phyloP scores from a whole-genome alignment of 2,797 vertebrate species.

The Ataeniobius toweri region DNA sequence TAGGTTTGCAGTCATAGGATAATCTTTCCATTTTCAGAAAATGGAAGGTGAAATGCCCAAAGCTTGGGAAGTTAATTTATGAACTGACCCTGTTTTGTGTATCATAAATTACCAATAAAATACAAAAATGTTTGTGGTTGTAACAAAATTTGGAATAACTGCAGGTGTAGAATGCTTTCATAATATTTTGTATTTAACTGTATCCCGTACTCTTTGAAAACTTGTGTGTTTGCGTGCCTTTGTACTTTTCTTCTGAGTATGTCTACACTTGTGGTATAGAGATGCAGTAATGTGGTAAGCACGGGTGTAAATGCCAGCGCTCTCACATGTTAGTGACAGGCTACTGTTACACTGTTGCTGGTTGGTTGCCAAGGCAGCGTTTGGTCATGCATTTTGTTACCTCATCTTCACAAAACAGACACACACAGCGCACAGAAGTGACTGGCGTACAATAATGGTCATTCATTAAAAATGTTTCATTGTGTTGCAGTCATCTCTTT shows the following conservation, averaged over 20 bases:
- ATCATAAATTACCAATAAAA: not conserved
- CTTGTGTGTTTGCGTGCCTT: slow-evolving; percentile 10
- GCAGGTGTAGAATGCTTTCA: not conserved
- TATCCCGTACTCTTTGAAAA: not conserved
- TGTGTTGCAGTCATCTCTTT: slow-evolving; percentile 90
- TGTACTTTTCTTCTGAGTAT: slow-evolving; percentile 24
- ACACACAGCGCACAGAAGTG: slow-evolving; percentile 1
- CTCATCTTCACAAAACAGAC: slow-evolving; percentile 32
- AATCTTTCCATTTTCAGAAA: not conserved
- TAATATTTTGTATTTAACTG: not conserved
- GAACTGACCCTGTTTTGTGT: not conserved
- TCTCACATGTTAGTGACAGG: slow-evolving; percentile 58
- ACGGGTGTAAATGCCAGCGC: slow-evolving; percentile 59
- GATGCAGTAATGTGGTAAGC: slow-evolving; percentile 29
- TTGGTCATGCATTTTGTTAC: slow-evolving; percentile 63
- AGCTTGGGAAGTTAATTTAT: not conserved
- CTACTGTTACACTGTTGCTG: slow-evolving; percentile 58
- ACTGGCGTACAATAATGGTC: not conserved
- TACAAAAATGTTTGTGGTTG: not conserved
- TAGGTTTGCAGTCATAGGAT: not conserved
- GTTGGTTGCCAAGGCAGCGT: slow-evolving; percentile 66
- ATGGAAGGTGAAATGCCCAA: not conserved
- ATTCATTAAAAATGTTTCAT: slow-evolving; percentile 22
- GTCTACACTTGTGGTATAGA: slow-evolving; percentile 23
- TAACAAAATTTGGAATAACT: not conserved